A percentile compares a stretch with the other conserved stretches of the same genome.
Conservation (phyloP, 2,888 invertebrate genomes). For the Hypolimnas misippus region DNA sequence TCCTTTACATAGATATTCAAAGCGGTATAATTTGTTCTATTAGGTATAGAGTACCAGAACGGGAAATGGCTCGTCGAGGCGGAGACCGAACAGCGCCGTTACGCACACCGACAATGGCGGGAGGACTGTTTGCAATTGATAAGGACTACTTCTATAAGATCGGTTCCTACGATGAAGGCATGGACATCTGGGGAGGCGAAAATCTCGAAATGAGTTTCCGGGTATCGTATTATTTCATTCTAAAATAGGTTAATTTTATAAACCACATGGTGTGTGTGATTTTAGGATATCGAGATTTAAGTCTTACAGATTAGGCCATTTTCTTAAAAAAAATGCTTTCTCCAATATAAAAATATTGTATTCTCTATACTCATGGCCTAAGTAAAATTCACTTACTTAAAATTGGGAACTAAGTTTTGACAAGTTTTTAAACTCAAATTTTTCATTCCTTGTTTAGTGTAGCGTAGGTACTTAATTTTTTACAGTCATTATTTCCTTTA, state of each 20-base stretch:
- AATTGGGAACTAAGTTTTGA: too few relatives aligned
- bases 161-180: conserved; percentile 99
- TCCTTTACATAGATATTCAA: not conserved
- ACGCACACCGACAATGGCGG: conserved; percentile 99
- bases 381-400: too few relatives aligned
- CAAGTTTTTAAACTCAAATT: too few relatives aligned
- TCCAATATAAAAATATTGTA: too few relatives aligned
- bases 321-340: too few relatives aligned
- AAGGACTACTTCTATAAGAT: conserved; percentile 98
- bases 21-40: not conserved
- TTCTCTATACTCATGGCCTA: too few relatives aligned
- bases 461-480: too few relatives aligned
- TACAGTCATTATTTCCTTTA: too few relatives aligned
- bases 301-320: too few relatives aligned
- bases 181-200: conserved; percentile 99
- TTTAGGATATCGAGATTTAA: too few relatives aligned
- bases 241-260: not conserved
- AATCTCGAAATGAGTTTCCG: conserved; percentile 97
- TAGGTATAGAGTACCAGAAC: conserved; percentile 98
- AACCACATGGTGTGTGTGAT: not conserved
- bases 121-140: conserved; percentile 97
- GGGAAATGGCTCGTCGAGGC: conserved; percentile 97
- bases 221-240: conserved; percentile 83
- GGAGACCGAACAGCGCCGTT: conserved; percentile 96
- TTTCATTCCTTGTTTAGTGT: too few relatives aligned